These are phyloP conservation scores for Lepus europaeus DNA, from an alignment of 2,113 vertebrate genomes.

Conservation along the genomic window DNA sequence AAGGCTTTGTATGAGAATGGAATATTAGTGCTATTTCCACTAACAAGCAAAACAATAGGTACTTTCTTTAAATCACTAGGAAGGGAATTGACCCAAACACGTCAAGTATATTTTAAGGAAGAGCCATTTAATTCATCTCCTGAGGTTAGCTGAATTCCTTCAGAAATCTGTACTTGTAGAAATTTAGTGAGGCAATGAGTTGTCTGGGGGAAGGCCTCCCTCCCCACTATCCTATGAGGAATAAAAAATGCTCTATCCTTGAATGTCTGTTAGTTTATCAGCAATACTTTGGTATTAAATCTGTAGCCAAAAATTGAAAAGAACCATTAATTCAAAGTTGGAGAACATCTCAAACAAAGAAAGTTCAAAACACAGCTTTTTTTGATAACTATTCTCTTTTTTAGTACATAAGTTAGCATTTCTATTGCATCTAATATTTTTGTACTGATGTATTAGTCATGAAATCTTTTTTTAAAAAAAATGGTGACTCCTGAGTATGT, in stretches of 20 bases:
- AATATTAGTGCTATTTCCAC: conserved; percentile 38
- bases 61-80: conserved; percentile 32
- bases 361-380: conserved; percentile 44
- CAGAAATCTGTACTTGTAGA: conserved; percentile 55
- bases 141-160: conserved; percentile 19
- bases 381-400: conserved; percentile 42
- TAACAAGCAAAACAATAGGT: conserved; percentile 29
- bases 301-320: conserved; percentile 56
- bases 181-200: conserved; percentile 27
- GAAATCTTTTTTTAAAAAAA: conserved; percentile 26
- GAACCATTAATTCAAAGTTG: conserved; percentile 63
- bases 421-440: conserved; percentile 23
- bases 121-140: conserved; percentile 41
- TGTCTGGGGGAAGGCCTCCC: background rate
- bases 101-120: conserved; percentile 38
- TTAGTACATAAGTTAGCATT: conserved; percentile 53
- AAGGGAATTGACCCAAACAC: conserved; percentile 30
- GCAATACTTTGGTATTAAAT: conserved; percentile 60
- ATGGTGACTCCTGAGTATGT: conserved; percentile 48
- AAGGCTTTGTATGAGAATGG: conserved; percentile 4
- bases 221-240: background rate
- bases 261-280: conserved; percentile 67
- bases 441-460: conserved; percentile 21
- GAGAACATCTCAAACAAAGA: conserved; percentile 56
- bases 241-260: conserved; percentile 44